These are phyloP conservation scores for Cephus pygmeus DNA, from an alignment of 2,888 invertebrate genomes.

Conservation along the genomic window DNA sequence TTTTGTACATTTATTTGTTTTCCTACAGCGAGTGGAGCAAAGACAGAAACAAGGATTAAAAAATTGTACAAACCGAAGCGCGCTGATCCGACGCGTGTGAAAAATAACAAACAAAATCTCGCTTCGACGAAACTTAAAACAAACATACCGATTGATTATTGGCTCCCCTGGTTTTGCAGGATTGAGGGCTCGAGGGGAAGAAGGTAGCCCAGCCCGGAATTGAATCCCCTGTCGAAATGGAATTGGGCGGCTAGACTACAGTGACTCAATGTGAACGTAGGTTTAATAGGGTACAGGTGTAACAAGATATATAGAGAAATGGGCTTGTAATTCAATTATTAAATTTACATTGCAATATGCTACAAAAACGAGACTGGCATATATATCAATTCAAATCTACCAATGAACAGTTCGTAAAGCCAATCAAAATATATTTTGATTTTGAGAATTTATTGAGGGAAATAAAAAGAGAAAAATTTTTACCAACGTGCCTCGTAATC, in stretches of 20 bases:
- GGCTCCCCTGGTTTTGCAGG: conserved; percentile 14
- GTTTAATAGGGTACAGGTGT: background rate
- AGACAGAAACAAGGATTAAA: background rate
- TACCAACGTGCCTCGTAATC: background rate
- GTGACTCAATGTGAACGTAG: background rate
- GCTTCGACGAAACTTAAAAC: conserved; percentile 47
- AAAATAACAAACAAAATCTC: conserved; percentile 50
- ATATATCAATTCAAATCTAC: background rate
- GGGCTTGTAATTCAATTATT: conserved; percentile 37
- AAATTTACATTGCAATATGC: conserved; percentile 12
- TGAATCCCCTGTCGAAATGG: conserved; percentile 42
- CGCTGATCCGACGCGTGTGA: conserved; percentile 45
- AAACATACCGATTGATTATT: conserved; percentile 52
- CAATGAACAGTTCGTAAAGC: background rate
- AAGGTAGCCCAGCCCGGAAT: conserved; percentile 21
- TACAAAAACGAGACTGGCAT: background rate
- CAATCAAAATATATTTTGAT: background rate
- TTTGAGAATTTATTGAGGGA: background rate
- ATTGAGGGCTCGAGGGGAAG: background rate
- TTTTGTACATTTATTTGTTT: background rate
- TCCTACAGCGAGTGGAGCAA: conserved; percentile 4
- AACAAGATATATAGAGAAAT: conserved; percentile 3
- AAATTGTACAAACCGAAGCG: conserved; percentile 9
- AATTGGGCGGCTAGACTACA: conserved; percentile 30
- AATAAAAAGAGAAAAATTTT: background rate